phyloP scores from a whole-genome alignment of 2,888 invertebrate genomes.

The Herminia tarsipennalis region DNA sequence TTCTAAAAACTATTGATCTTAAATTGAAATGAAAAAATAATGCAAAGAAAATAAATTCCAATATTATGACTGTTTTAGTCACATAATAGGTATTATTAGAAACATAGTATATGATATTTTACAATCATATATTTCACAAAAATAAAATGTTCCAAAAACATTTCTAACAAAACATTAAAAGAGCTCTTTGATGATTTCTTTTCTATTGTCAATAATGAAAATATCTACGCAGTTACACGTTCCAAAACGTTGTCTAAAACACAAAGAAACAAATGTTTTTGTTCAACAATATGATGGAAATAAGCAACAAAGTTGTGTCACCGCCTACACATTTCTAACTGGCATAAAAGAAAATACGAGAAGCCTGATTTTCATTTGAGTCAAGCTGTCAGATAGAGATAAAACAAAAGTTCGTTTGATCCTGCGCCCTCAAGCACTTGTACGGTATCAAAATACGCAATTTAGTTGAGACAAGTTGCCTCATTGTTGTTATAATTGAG shows the following conservation, averaged over 20 bases:
- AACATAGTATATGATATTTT: too few relatives aligned
- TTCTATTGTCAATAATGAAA: slow-evolving; percentile 34
- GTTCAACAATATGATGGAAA: slow-evolving; percentile 39
- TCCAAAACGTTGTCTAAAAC: slow-evolving; percentile 32
- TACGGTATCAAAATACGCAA: slow-evolving; percentile 55
- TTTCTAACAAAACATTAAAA: slow-evolving; percentile 30
- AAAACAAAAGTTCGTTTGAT: slow-evolving; percentile 77
- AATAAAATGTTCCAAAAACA: slow-evolving; percentile 9
- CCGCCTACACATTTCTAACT: slow-evolving; percentile 37
- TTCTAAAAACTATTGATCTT: too few relatives aligned
- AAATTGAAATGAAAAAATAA: too few relatives aligned
- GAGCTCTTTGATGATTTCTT: slow-evolving; percentile 35
- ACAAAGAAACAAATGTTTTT: slow-evolving; percentile 37
- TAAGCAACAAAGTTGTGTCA: slow-evolving; percentile 49
- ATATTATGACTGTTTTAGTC: too few relatives aligned
- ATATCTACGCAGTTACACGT: slow-evolving; percentile 19
- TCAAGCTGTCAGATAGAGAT: slow-evolving; percentile 53
- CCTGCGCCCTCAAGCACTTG: slow-evolving; percentile 63
- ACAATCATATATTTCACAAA: background rate
- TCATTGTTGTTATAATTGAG: slow-evolving; percentile 67
- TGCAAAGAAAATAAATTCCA: too few relatives aligned
- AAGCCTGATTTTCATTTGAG: slow-evolving; percentile 38
- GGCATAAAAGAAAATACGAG: slow-evolving; percentile 43
- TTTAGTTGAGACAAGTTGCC: slow-evolving; percentile 70
- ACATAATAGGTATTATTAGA: too few relatives aligned